Evolutionary conservation across 23 tunicate species (phyloP), one percentile per base, ranked within the genome.

Genomic region (Ascidia mentula): DNA sequence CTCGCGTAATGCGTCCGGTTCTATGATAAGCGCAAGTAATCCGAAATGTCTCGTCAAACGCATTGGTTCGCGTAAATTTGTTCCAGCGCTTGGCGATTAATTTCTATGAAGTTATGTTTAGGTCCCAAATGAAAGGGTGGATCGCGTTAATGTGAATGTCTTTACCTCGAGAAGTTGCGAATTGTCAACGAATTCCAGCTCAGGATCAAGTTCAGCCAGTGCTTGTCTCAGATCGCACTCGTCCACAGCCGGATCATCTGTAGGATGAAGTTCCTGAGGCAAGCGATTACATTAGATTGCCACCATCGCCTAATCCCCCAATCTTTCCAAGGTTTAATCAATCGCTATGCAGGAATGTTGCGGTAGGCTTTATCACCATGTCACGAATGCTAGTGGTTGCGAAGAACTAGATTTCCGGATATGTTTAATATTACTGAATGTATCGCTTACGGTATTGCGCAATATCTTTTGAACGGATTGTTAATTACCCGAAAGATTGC

Each of bases 261-360:
- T 34, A 18, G 88, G 95, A 74, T 89, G 95, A 34, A 84, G 81
- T 6, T 81, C 88, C 95, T 89, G 60, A 31, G n/a, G 4, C 13
- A 28, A 20, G 13, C 24, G 65, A 28, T 53, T n/a, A n/a, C n/a
- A n/a, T n/a, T n/a, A n/a, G n/a, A n/a, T n/a, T n/a, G n/a, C n/a
- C n/a, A n/a, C n/a, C n/a, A n/a, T n/a, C n/a, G n/a, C n/a, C n/a
- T 53, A 53, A 53, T 53, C 65, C 65, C 65, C 13, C n/a, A n/a
- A n/a, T n/a, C n/a, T n/a, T n/a, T n/a, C n/a, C n/a, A n/a, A n/a
- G n/a, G n/a, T n/a, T n/a, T n/a, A n/a, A n/a, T n/a, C n/a, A n/a
- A n/a, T n/a, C n/a, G n/a, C n/a, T n/a, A n/a, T n/a, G n/a, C n/a
- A n/a, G n/a, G n/a, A n/a, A n/a, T n/a, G n/a, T n/a, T n/a, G n/a